phyloP scores from a whole-genome alignment of 2,888 invertebrate genomes.

The Caenorhabditis afra region DNA sequence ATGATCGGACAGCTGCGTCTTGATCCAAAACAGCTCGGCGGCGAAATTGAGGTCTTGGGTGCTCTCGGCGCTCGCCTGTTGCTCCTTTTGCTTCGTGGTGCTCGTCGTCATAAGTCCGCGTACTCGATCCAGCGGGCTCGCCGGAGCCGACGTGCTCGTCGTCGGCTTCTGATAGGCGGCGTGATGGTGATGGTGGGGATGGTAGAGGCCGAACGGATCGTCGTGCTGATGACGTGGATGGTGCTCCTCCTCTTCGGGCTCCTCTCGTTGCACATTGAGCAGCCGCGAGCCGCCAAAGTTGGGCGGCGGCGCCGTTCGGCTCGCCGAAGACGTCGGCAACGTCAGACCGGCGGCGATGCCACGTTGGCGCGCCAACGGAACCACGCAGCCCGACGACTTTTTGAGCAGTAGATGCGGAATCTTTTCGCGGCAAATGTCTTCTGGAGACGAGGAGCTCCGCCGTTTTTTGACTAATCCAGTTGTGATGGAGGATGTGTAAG shows the following conservation, averaged over 20 bases:
- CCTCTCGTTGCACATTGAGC: no score
- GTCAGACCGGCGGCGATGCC: constrained; percentile 7
- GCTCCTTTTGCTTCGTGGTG: no score
- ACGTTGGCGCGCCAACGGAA: constrained; percentile 20
- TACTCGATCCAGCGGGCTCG: constrained; percentile 34
- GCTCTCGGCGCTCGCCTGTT: constrained; percentile 3
- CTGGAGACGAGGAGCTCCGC: constrained; percentile 63
- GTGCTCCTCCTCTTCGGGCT: no score
- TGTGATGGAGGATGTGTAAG: constrained; percentile 52
- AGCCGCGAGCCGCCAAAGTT: neutral
- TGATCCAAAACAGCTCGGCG: constrained; percentile 76
- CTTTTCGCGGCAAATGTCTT: constrained; percentile 59
- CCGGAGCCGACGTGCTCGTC: constrained; percentile 35
- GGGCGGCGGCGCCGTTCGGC: constrained; percentile 31
- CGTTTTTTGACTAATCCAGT: constrained; percentile 66
- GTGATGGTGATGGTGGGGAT: neutral
- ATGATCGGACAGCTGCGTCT: constrained; percentile 68
- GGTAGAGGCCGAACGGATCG: no score
- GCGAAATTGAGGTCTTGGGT: constrained; percentile 67
- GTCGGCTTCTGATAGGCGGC: constrained; percentile 1
- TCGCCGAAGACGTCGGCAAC: constrained; percentile 4
- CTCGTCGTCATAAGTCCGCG: neutral
- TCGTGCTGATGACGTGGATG: no score
- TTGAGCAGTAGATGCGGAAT: constrained; percentile 59
- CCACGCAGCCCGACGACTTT: constrained; percentile 32